Evolutionary conservation across 1,140 invertebrate genomes (phyloP).

Genomic region (Chrysoperla carnea): DNA sequence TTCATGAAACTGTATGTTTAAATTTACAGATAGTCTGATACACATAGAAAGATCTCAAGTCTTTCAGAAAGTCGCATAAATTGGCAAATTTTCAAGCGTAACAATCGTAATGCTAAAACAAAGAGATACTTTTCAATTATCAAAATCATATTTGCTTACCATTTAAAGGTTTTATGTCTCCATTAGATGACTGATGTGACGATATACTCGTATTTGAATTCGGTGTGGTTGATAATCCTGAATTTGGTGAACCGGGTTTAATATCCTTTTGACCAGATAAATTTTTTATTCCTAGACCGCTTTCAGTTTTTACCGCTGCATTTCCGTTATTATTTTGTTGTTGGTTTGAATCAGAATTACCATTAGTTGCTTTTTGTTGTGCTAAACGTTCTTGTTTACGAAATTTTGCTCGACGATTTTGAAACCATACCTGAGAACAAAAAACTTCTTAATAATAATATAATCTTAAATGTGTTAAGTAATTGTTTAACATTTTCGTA

Average conservation of each 20-base stretch:
- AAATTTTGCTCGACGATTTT: conserved; percentile 82
- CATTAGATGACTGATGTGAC: conserved; percentile 22
- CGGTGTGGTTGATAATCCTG: conserved; percentile 24
- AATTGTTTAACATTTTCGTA: too few species aligned
- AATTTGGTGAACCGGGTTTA: conserved; percentile 24
- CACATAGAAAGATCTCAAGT: too few species aligned
- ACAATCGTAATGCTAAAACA: too few species aligned
- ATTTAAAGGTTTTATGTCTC: conserved; percentile 25
- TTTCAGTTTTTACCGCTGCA: conserved; percentile 1
- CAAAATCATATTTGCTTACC: too few species aligned
- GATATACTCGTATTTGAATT: conserved; percentile 22
- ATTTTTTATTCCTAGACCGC: conserved; percentile 1
- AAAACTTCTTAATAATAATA: conserved; percentile 1
- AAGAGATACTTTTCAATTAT: too few species aligned
- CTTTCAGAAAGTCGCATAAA: too few species aligned
- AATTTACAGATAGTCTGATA: too few species aligned
- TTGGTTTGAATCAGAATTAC: conserved; percentile 8
- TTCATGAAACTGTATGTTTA: too few species aligned
- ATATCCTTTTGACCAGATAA: conserved; percentile 17
- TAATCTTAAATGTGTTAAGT: too few species aligned
- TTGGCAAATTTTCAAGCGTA: too few species aligned
- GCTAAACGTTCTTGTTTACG: conserved; percentile 78
- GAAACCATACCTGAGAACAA: conserved; percentile 77
- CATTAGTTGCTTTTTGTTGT: conserved; percentile 47
- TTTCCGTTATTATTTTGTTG: conserved; percentile 3